Evolutionary conservation across 2,888 invertebrate genomes (phyloP).

Genomic region (Ditula angustiorana): DNA sequence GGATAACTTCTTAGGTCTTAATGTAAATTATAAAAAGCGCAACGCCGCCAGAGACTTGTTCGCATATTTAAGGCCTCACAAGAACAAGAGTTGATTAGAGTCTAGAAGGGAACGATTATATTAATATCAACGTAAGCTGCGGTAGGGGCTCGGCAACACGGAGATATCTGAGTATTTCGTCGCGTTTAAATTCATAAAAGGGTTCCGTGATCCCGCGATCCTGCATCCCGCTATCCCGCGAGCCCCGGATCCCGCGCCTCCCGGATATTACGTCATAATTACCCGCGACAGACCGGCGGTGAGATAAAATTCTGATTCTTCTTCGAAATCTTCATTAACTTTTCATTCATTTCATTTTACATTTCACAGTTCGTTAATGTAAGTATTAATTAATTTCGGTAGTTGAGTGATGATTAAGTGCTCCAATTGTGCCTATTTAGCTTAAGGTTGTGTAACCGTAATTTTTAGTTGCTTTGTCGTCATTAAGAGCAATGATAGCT

Average conservation of each 20-base stretch:
- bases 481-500: background rate
- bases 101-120: constrained; percentile 21
- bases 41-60: background rate
- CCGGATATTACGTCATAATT: constrained; percentile 40
- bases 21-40: background rate
- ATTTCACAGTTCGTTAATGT: constrained; percentile 32
- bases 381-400: constrained; percentile 12
- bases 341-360: constrained; percentile 18
- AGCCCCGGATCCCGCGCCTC: constrained; percentile 20
- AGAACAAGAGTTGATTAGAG: constrained; percentile 28
- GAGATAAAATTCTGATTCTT: constrained; percentile 36
- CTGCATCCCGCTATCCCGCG: constrained; percentile 32
- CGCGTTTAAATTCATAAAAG: constrained; percentile 39
- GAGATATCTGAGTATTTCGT: constrained; percentile 34
- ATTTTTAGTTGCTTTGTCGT: background rate
- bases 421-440: background rate
- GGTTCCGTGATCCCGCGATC: constrained; percentile 24
- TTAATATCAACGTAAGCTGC: constrained; percentile 34
- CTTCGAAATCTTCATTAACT: constrained; percentile 35
- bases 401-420: constrained; percentile 16
- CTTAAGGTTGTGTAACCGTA: background rate
- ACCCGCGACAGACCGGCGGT: constrained; percentile 37
- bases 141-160: constrained; percentile 24
- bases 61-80: background rate
- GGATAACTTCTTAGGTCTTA: background rate